Conservation (phyloP, 2,888 invertebrate genomes). For the Strigamia transsilvanica region DNA sequence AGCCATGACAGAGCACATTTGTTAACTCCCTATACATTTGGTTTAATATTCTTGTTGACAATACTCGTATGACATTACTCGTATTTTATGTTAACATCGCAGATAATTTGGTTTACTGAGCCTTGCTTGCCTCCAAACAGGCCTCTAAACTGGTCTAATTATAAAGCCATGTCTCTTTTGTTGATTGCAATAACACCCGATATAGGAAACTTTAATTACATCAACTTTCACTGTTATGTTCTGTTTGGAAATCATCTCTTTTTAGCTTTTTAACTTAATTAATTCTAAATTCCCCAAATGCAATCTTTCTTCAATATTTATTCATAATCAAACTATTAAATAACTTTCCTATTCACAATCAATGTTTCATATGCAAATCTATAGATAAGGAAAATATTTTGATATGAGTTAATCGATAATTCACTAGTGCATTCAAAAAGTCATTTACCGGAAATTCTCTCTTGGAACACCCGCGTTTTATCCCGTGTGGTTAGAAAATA, state of each 20-base stretch:
- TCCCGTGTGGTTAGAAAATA: too few species aligned
- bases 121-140: neutral
- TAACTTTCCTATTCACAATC: neutral
- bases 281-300: neutral
- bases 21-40: neutral
- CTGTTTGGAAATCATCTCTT: neutral
- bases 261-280: neutral
- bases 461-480: too few species aligned
- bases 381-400: too few species aligned
- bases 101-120: conserved; percentile 2
- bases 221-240: neutral
- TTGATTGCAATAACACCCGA: conserved; percentile 17
- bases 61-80: too few species aligned
- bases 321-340: neutral
- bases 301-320: neutral
- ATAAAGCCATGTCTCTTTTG: neutral
- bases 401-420: too few species aligned
- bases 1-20: conserved; percentile 14
- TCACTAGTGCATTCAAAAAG: too few species aligned
- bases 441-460: too few species aligned
- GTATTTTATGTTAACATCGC: conserved; percentile 17
- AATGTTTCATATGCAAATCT: too few species aligned
- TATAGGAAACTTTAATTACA: conserved; percentile 9
- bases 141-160: conserved; percentile 9
- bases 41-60: conserved; percentile 25